phyloP scores from a whole-genome alignment of 2,113 vertebrate genomes.

The Calidris pygmaea region DNA sequence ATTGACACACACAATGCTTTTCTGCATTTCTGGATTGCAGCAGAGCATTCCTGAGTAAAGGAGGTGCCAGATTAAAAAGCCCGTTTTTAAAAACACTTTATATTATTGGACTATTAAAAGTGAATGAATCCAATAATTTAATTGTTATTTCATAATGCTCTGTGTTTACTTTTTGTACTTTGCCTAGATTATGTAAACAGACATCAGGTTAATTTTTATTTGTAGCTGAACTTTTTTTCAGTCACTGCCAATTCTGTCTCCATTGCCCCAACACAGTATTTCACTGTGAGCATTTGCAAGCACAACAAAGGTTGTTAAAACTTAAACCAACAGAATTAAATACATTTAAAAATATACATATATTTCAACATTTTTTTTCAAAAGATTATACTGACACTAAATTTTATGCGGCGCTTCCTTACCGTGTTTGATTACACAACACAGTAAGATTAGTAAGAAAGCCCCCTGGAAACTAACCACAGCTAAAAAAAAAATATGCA shows the following conservation, averaged over 20 bases:
- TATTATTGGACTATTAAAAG: neutral
- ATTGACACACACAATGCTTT: neutral
- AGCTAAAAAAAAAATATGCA: neutral
- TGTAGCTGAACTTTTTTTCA: neutral
- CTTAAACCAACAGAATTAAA: neutral
- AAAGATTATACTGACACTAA: neutral
- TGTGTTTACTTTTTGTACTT: neutral
- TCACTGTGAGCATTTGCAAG: neutral
- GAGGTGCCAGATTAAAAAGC: neutral
- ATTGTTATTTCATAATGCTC: neutral
- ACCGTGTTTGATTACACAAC: neutral
- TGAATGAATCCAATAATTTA: neutral
- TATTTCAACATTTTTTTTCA: neutral
- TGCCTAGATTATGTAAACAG: constrained; percentile 15
- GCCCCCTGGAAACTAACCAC: neutral
- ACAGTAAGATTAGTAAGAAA: neutral
- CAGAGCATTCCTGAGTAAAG: neutral
- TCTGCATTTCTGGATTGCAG: neutral
- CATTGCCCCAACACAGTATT: neutral
- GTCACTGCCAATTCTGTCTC: neutral
- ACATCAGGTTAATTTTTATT: constrained; percentile 25
- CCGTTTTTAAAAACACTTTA: neutral
- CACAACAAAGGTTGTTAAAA: neutral
- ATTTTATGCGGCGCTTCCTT: neutral
- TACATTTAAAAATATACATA: neutral